Percentiles rank a stretch among this genome's conserved stretches.
Evolutionary conservation across 2,888 invertebrate species (phyloP).

Genomic region (Flexamia atlantica): DNA sequence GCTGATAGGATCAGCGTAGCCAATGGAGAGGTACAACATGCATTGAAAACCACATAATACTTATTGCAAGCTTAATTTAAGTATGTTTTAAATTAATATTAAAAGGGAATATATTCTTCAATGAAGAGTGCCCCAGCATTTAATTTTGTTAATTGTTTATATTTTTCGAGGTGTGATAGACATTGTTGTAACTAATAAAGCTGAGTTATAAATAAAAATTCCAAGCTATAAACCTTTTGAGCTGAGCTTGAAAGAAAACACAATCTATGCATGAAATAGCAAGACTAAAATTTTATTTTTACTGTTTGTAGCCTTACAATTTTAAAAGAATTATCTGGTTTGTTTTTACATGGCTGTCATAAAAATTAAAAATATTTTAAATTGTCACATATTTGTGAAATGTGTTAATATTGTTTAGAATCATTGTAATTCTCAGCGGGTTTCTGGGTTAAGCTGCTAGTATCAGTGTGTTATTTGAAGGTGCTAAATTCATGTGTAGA

Average conservation of each 20-base stretch:
- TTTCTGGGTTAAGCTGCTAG: no score
- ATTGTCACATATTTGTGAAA: no score
- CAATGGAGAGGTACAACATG: neutral
- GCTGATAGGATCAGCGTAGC: slow-evolving; percentile 75
- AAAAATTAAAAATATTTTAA: no score
- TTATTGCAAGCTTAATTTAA: neutral
- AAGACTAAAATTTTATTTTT: no score
- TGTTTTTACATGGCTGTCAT: no score
- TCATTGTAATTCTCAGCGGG: no score
- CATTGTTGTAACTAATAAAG: neutral
- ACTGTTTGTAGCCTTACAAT: no score
- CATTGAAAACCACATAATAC: neutral
- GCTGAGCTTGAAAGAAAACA: neutral
- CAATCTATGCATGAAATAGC: no score
- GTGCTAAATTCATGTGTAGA: neutral
- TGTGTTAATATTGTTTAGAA: no score
- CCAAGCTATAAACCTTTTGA: slow-evolving; percentile 1
- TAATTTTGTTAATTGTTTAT: slow-evolving; percentile 7
- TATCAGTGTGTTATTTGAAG: neutral
- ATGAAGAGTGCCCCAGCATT: slow-evolving; percentile 29
- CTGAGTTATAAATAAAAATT: neutral
- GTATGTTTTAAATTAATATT: neutral
- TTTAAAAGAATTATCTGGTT: no score
- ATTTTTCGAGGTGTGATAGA: neutral
- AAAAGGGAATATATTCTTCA: slow-evolving; percentile 28